A percentile compares a stretch with the other conserved stretches of the same genome.
phyloP scores from a whole-genome alignment of 2,888 invertebrate species.

The Aquatica leii region DNA sequence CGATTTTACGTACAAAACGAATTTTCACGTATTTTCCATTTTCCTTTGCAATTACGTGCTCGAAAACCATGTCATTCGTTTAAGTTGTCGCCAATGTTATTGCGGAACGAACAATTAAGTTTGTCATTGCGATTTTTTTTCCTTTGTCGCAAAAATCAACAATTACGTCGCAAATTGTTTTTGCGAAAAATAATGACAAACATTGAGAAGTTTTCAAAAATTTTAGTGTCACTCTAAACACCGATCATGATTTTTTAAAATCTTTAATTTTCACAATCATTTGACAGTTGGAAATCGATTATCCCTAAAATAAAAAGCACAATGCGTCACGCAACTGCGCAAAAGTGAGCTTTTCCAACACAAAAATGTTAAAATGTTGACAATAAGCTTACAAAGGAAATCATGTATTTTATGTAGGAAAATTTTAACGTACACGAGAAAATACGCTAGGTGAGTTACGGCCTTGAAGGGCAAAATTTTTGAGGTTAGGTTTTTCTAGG shows the following conservation, averaged over 20 bases:
- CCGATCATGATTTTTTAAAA: conserved; percentile 6
- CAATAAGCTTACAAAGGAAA: conserved; percentile 43
- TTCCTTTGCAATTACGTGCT: no score
- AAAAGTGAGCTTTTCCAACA: conserved; percentile 30
- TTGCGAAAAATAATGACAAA: background rate
- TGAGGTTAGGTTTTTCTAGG: conserved; percentile 62
- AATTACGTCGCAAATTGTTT: background rate
- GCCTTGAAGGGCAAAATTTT: conserved; percentile 13
- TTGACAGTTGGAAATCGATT: conserved; percentile 35
- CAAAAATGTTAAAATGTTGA: conserved; percentile 52
- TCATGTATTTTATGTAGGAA: conserved; percentile 22
- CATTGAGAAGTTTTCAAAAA: background rate
- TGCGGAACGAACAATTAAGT: no score
- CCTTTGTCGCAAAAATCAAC: background rate
- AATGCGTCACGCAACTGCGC: conserved; percentile 26
- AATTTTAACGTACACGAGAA: conserved; percentile 39
- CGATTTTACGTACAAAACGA: no score
- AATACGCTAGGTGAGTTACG: conserved; percentile 22
- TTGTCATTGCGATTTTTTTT: no score
- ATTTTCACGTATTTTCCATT: no score
- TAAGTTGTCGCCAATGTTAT: no score
- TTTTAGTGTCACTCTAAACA: background rate
- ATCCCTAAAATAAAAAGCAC: conserved; percentile 21
- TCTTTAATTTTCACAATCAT: conserved; percentile 9
- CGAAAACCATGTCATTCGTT: no score